phyloP scores from a whole-genome alignment of 1,140 invertebrate species.

The Alviniconcha marisindica region DNA sequence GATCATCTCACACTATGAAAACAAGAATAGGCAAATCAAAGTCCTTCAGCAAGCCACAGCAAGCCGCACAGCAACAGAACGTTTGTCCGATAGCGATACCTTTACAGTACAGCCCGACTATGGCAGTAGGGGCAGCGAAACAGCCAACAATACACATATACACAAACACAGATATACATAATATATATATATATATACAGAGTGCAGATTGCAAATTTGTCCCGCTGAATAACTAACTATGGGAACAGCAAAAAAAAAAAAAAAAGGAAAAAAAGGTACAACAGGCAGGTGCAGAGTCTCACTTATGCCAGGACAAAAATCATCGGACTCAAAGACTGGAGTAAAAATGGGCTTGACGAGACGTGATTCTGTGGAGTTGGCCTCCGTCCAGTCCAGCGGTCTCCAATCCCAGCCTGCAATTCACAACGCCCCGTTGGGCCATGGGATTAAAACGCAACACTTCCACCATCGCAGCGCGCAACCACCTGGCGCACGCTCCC shows the following conservation, averaged over 20 bases:
- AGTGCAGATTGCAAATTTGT: background rate
- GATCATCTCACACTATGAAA: too few species aligned
- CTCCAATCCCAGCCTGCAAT: conserved; percentile 72
- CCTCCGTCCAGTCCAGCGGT: conserved; percentile 59
- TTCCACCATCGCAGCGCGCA: too few species aligned
- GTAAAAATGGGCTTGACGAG: conserved; percentile 69
- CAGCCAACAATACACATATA: background rate
- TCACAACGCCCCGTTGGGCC: conserved; percentile 22
- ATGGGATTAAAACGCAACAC: too few species aligned
- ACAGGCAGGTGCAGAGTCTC: conserved; percentile 45
- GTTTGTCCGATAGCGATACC: background rate
- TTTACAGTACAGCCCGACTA: background rate
- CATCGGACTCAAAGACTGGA: conserved; percentile 63
- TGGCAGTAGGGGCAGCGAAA: background rate
- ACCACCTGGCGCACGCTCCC: too few species aligned
- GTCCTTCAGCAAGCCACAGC: too few species aligned
- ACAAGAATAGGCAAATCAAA: too few species aligned
- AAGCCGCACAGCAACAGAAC: background rate
- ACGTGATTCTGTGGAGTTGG: conserved; percentile 53
- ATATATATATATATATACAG: too few species aligned
- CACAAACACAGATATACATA: conserved; percentile 20
- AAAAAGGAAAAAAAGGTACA: conserved; percentile 29
- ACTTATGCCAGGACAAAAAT: conserved; percentile 73
- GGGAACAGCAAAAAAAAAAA: conserved; percentile 42
- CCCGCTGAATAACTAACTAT: background rate